A percentile compares a stretch with the other conserved stretches of the same genome.
Evolutionary conservation across 1,140 invertebrate species (phyloP).

Genomic region (Eubasilissa regina): DNA sequence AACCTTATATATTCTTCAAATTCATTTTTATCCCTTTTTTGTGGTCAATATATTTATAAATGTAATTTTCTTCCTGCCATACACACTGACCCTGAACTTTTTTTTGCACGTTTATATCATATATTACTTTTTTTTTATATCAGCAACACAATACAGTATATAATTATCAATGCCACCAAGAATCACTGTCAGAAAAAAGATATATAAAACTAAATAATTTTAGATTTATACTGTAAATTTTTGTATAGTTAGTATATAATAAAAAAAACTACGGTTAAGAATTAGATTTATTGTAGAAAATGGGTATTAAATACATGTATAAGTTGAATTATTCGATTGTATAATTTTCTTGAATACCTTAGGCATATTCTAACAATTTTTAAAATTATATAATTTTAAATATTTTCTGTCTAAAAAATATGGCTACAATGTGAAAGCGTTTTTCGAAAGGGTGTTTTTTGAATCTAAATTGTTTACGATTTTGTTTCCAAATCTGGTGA

Average conservation of each 20-base stretch:
- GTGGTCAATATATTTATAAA: no score
- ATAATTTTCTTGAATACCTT: slow-evolving; percentile 32
- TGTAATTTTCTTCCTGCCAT: no score
- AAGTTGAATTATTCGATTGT: slow-evolving; percentile 35
- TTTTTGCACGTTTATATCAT: no score
- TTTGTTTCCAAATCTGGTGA: slow-evolving; percentile 20
- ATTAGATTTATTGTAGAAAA: slow-evolving; percentile 39
- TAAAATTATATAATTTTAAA: slow-evolving; percentile 38
- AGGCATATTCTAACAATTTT: slow-evolving; percentile 14
- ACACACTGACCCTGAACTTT: no score
- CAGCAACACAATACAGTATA: no score
- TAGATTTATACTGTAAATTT: slow-evolving; percentile 23
- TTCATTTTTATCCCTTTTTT: no score
- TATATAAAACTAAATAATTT: no score
- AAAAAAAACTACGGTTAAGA: slow-evolving; percentile 1
- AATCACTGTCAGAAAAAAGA: no score
- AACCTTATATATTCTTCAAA: no score
- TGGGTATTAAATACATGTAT: slow-evolving; percentile 45
- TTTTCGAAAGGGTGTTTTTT: neutral
- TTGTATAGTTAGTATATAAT: slow-evolving; percentile 23
- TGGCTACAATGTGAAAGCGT: slow-evolving; percentile 6
- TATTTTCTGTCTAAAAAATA: slow-evolving; percentile 35
- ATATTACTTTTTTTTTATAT: no score
- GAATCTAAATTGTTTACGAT: slow-evolving; percentile 11
- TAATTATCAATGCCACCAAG: no score